Conservation (phyloP, 2,888 invertebrate genomes). For the Encarsia formosa region DNA sequence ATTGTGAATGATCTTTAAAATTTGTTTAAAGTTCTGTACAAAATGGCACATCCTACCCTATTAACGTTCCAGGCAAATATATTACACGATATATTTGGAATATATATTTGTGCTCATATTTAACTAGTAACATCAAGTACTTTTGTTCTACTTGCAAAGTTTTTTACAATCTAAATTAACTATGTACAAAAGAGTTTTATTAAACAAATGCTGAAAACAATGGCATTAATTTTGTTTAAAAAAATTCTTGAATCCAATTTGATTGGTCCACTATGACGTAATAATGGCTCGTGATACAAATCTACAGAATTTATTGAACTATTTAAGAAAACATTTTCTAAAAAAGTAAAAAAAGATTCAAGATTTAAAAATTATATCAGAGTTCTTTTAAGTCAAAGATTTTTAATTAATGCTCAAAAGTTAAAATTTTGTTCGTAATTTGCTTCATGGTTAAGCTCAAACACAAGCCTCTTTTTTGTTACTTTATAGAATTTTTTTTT, state of each 20-base stretch:
- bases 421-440: no score
- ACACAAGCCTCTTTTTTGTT: no score
- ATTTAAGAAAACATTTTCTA: conserved; percentile 1
- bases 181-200: conserved; percentile 37
- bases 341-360: conserved; percentile 11
- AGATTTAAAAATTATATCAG: conserved; percentile 10
- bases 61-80: conserved; percentile 31
- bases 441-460: no score
- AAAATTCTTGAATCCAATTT: conserved; percentile 37
- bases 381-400: conserved; percentile 10
- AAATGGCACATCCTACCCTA: conserved; percentile 50
- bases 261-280: conserved; percentile 36
- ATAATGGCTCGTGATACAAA: conserved; percentile 29
- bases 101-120: conserved; percentile 19
- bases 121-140: conserved; percentile 38
- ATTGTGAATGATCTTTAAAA: not conserved
- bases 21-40: conserved; percentile 38
- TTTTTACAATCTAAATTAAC: conserved; percentile 30
- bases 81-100: conserved; percentile 14
- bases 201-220: conserved; percentile 19
- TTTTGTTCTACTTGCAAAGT: conserved; percentile 35
- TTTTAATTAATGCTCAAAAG: conserved; percentile 1
- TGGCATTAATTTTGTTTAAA: conserved; percentile 30
- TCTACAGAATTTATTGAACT: conserved; percentile 11
- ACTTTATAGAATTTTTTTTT: no score